phyloP scores from a whole-genome alignment of 2,113 vertebrate species.

The Martes martes region DNA sequence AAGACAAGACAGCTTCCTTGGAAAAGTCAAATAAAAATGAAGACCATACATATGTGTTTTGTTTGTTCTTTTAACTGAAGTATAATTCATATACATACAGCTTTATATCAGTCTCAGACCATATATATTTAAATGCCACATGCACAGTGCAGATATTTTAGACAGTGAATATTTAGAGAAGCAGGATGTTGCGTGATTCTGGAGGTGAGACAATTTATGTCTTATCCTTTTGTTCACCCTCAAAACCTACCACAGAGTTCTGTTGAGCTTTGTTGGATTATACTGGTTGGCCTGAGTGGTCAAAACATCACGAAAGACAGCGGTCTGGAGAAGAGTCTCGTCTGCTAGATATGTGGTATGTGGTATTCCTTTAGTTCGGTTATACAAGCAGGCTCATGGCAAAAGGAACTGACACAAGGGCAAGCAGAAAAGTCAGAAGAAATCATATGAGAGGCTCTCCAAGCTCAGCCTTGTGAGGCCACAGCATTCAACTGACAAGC shows the following conservation, averaged over 20 bases:
- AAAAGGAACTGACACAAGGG: not conserved
- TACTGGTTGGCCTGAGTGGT: not conserved
- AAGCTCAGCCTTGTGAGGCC: not conserved
- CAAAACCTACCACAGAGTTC: not conserved
- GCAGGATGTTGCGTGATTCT: not conserved
- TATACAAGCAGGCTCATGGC: not conserved
- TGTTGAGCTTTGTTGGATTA: not conserved
- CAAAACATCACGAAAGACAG: not conserved
- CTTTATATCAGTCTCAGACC: not conserved
- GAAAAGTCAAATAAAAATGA: not conserved
- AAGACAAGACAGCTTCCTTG: not conserved
- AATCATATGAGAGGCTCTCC: not conserved
- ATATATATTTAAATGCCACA: not conserved
- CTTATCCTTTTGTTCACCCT: not conserved
- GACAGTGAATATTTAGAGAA: not conserved
- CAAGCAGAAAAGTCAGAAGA: not conserved
- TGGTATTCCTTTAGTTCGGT: not conserved
- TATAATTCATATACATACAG: not conserved
- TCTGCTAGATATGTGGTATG: not conserved
- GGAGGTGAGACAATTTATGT: not conserved
- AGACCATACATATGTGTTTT: not conserved
- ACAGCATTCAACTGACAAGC: not conserved
- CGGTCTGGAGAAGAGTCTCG: not conserved
- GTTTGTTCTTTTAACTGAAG: not conserved
- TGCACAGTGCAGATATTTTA: not conserved